Evolutionary conservation across 1,140 invertebrate species (phyloP), one percentile per base, ranked within the genome.

Genomic region (Bombus difficillimus): DNA sequence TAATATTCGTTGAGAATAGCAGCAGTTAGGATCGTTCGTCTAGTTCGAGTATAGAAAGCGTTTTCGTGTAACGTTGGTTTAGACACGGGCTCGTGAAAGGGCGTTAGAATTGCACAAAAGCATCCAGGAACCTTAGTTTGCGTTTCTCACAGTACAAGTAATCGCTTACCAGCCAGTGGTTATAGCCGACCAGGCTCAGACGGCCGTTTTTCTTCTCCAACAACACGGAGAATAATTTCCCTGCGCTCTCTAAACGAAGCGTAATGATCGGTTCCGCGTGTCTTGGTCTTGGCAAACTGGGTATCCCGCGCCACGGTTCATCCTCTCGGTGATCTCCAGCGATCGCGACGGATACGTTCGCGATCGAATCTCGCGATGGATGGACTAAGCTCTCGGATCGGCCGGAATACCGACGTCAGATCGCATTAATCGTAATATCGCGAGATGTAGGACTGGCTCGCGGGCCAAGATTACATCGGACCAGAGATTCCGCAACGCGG

Each of bases 341-440:
- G 80, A 74, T 88, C 84, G 73, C 78, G 71, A 66, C 34, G 68
- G 77, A 89, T 71, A 71, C 10, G 62, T 32, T 28, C 3, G 64
- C 74, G 79, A 69, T 73, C 81, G 80, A 74, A 43, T 57, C 39
- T 53, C 64, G 73, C 28, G 71, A 37, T 78, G 69, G 74, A 39
- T 39, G 59, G 41, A 32, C 5, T 34, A 37, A 22, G n/a, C 75
- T 53, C 66, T 62, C 74, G 64, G 34, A 79, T 78, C 83, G 89
- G 39, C 34, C 85, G 76, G 80, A 82, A 85, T 83, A 82, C 88
- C 90, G 90, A 89, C 86, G 90, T 91, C 90, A 88, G 91, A 91
- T 91, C 88, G 86, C 86, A 86, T 91, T 91, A 91, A 91, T 91
- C 90, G 90, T 91, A 91, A 91, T 91, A 91, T 88, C 88, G 88